Evolutionary conservation across 2,888 invertebrate genomes (phyloP).

Genomic region (Limnephilus lunatus): DNA sequence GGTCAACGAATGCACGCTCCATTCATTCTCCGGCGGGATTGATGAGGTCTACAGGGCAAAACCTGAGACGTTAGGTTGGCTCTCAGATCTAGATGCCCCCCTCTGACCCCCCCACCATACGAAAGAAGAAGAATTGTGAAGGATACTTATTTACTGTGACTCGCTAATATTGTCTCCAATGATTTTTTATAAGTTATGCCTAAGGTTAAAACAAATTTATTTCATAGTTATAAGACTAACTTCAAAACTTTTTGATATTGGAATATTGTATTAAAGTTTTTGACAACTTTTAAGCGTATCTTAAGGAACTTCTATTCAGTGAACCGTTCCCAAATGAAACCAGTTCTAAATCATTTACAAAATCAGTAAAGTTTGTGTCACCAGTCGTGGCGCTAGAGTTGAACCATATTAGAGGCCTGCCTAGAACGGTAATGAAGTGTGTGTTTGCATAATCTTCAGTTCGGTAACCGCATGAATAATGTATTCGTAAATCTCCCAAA

Average conservation of each 20-base stretch:
- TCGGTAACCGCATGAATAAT: slow-evolving; percentile 13
- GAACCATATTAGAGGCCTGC: background rate
- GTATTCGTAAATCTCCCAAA: slow-evolving; percentile 10
- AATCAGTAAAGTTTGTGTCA: background rate
- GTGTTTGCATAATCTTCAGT: slow-evolving; percentile 16
- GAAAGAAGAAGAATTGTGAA: too few relatives aligned
- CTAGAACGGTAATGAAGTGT: slow-evolving; percentile 3
- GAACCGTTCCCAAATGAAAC: background rate
- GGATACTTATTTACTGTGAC: too few relatives aligned
- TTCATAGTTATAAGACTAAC: too few relatives aligned
- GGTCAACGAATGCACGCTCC: too few relatives aligned
- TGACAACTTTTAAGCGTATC: background rate
- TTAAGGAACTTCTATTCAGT: background rate
- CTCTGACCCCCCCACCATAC: too few relatives aligned
- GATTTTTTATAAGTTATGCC: too few relatives aligned
- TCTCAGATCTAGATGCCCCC: too few relatives aligned
- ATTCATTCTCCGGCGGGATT: too few relatives aligned
- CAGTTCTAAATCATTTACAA: background rate
- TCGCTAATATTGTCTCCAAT: too few relatives aligned
- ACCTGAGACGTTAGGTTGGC: too few relatives aligned
- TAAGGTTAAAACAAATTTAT: too few relatives aligned
- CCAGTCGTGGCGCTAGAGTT: background rate
- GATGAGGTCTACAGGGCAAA: too few relatives aligned
- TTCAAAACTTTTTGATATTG: background rate
- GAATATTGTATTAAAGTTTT: background rate